phyloP scores from a whole-genome alignment of 2,888 invertebrate genomes.

The Xestia sexstrigata region DNA sequence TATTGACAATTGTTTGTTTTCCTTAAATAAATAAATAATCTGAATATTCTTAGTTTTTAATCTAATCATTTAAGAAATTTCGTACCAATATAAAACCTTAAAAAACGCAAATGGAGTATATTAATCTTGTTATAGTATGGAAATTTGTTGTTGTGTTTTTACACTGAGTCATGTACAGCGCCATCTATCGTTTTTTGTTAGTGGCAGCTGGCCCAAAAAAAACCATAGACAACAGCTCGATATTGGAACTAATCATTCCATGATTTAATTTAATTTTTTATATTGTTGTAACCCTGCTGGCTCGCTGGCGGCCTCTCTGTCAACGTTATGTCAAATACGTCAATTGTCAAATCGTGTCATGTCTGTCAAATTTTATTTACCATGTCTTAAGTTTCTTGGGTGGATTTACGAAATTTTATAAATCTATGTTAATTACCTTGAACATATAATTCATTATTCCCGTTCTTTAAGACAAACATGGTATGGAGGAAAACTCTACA shows the following conservation, averaged over 20 bases:
- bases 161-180: too few species aligned
- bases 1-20: too few species aligned
- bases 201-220: too few species aligned
- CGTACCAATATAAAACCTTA: too few species aligned
- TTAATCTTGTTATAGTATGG: too few species aligned
- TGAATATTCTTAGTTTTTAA: too few species aligned
- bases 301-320: neutral
- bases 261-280: neutral
- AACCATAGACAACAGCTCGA: neutral
- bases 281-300: neutral
- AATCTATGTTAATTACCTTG: slow-evolving; percentile 43
- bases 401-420: slow-evolving; percentile 65
- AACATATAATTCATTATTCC: slow-evolving; percentile 47
- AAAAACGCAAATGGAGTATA: too few species aligned
- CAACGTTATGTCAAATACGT: slow-evolving; percentile 34
- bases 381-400: slow-evolving; percentile 64
- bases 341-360: slow-evolving; percentile 53
- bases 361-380: slow-evolving; percentile 65
- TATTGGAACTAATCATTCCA: neutral
- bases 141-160: too few species aligned
- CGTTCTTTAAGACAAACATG: slow-evolving; percentile 79
- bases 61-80: too few species aligned
- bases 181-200: too few species aligned
- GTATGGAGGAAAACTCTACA: slow-evolving; percentile 87
- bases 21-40: too few species aligned